Conservation (phyloP, 2,797 vertebrate species). For the Acanthurus lineatus region DNA sequence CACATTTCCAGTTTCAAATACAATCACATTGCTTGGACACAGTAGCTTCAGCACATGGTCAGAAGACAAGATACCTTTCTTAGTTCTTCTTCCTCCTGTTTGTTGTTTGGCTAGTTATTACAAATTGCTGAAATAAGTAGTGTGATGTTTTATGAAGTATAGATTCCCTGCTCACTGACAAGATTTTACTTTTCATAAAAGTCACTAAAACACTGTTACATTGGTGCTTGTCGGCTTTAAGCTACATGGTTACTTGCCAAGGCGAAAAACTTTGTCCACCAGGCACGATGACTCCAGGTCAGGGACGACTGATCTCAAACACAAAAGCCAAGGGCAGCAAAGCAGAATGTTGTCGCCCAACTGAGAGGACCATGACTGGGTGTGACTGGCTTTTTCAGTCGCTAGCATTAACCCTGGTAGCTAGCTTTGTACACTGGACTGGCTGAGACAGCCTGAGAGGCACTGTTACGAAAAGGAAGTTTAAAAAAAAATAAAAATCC, state of each 20-base stretch:
- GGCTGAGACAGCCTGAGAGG: slow-evolving; percentile 75
- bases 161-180: slow-evolving; percentile 5
- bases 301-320: slow-evolving; percentile 4
- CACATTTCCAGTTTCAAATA: slow-evolving; percentile 32
- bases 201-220: slow-evolving; percentile 26
- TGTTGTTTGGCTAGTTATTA: slow-evolving; percentile 12
- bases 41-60: slow-evolving; percentile 78
- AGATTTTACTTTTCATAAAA: background rate
- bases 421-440: slow-evolving; percentile 68
- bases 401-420: slow-evolving; percentile 61
- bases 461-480: slow-evolving; percentile 64
- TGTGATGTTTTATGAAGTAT: slow-evolving; percentile 20
- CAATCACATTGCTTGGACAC: slow-evolving; percentile 66
- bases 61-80: slow-evolving; percentile 40
- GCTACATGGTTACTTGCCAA: slow-evolving; percentile 60
- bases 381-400: slow-evolving; percentile 55
- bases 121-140: slow-evolving; percentile 4
- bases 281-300: slow-evolving; percentile 6
- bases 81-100: slow-evolving; percentile 24
- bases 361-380: slow-evolving; percentile 36
- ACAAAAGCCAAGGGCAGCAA: slow-evolving; percentile 37
- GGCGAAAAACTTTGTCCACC: slow-evolving; percentile 9
- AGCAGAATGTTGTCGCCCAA: slow-evolving; percentile 34
- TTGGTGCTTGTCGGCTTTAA: slow-evolving; percentile 41
- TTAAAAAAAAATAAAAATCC: slow-evolving; percentile 10